Evolutionary conservation across 2,113 vertebrate species (phyloP).

Genomic region (Castor canadensis): DNA sequence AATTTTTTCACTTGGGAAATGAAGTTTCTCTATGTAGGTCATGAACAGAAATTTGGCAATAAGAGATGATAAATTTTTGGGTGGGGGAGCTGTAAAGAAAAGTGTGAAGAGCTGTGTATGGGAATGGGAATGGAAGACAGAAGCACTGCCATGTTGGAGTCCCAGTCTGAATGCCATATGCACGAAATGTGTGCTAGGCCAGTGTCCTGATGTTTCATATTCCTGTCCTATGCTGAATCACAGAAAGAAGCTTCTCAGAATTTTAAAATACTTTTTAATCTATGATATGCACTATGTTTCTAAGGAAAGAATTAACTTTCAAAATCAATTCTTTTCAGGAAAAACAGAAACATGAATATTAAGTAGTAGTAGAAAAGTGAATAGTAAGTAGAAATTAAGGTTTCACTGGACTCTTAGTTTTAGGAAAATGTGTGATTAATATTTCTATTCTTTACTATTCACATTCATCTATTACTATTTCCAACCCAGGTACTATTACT

Average conservation of each 20-base stretch:
- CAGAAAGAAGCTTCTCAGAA: not conserved
- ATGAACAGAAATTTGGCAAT: constrained; percentile 60
- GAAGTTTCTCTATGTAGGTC: constrained; percentile 64
- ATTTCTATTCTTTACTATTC: too few relatives aligned
- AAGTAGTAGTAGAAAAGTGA: not conserved
- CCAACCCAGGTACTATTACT: not conserved
- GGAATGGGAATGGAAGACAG: constrained; percentile 55
- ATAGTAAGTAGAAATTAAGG: not conserved
- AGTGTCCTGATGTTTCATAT: fast-evolving
- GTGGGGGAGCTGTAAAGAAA: constrained; percentile 65
- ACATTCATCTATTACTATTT: too few relatives aligned
- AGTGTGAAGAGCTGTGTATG: constrained; percentile 60
- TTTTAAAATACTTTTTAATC: not conserved
- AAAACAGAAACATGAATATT: not conserved
- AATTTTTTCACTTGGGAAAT: constrained; percentile 44
- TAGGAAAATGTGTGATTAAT: not conserved
- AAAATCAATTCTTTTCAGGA: not conserved
- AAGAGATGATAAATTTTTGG: constrained; percentile 68
- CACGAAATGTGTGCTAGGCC: not conserved
- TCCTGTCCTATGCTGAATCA: not conserved
- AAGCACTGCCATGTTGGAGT: constrained; percentile 45
- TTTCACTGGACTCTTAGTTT: not conserved
- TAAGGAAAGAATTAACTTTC: not conserved
- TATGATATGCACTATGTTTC: not conserved
- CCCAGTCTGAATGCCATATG: not conserved